These are phyloP conservation scores for Barbus barbus DNA, from an alignment of 2,113 vertebrate species.

Conservation along the genomic window DNA sequence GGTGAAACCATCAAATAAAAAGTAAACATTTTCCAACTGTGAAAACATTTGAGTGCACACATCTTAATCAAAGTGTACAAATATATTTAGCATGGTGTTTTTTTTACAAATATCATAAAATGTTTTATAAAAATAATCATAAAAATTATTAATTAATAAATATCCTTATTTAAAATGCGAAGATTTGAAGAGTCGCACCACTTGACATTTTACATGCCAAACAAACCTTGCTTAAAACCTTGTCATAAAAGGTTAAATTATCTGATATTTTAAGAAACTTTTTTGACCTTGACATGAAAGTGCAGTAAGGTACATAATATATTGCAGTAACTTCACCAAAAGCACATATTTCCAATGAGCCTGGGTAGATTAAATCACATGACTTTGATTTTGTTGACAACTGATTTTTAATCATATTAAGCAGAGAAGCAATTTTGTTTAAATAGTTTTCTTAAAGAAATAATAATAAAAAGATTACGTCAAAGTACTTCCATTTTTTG, in stretches of 20 bases:
- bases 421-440: background rate
- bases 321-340: too few species aligned
- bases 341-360: too few species aligned
- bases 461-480: background rate
- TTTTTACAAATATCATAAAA: too few species aligned
- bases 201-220: background rate
- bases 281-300: background rate
- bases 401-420: background rate
- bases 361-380: background rate
- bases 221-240: background rate
- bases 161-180: too few species aligned
- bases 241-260: background rate
- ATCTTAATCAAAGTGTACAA: background rate
- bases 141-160: too few species aligned
- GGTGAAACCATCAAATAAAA: background rate
- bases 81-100: too few species aligned
- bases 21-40: background rate
- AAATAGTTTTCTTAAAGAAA: background rate
- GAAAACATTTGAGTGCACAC: background rate
- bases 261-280: background rate
- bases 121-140: too few species aligned
- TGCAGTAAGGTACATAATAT: too few species aligned
- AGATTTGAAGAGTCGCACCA: too few species aligned
- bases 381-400: background rate
- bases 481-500: background rate